Conservation (phyloP, 2,113 vertebrate species). For the Cynoglossus semilaevis region DNA sequence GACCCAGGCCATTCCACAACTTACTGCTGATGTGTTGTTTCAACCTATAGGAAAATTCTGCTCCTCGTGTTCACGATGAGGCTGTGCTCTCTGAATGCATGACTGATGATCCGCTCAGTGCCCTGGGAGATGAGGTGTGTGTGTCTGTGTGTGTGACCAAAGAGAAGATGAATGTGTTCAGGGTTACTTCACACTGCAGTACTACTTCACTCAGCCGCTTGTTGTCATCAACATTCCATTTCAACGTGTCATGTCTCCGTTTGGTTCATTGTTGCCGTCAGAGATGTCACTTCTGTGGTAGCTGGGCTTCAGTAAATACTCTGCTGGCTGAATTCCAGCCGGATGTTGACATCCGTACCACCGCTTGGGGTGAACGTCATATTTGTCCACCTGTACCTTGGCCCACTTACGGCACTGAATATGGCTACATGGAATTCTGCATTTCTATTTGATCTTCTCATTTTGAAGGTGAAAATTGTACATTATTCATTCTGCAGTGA, state of each 20-base stretch:
- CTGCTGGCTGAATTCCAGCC: no score
- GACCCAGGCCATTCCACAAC: conserved; percentile 4
- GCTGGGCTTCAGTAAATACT: no score
- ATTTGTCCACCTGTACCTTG: no score
- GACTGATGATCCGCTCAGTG: conserved; percentile 55
- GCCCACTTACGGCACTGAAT: conserved; percentile 34
- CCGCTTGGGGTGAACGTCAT: no score
- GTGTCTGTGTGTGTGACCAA: conserved; percentile 34
- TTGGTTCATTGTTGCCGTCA: no score
- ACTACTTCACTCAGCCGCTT: not conserved
- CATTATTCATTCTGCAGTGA: conserved; percentile 2
- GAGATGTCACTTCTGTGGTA: no score
- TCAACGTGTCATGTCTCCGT: no score
- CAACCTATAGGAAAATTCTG: conserved; percentile 26
- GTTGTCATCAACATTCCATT: conserved; percentile 3
- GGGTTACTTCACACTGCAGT: conserved; percentile 13
- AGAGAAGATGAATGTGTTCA: conserved; percentile 38
- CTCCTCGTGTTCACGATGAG: conserved; percentile 30
- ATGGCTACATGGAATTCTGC: no score
- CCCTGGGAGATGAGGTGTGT: conserved; percentile 29
- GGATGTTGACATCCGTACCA: no score
- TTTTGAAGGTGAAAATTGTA: conserved; percentile 28
- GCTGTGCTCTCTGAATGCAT: conserved; percentile 47
- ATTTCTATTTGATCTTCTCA: conserved; percentile 47
- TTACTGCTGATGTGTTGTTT: conserved; percentile 16